Evolutionary conservation across 2,113 vertebrate species (phyloP), one percentile per base, ranked within the genome.

Genomic region (Chionodraco myersi): DNA sequence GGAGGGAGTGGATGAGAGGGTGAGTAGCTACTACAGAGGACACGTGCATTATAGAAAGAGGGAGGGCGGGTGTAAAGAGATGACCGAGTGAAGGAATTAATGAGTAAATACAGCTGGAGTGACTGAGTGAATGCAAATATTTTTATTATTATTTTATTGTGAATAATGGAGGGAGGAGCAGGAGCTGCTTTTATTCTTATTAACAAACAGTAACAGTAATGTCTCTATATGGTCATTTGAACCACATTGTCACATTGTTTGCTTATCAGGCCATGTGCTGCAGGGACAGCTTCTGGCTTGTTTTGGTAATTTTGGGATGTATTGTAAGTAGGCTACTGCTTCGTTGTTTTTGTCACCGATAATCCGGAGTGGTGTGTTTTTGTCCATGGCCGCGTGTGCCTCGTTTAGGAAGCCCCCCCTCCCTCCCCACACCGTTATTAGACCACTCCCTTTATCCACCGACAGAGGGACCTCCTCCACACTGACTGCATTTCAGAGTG

Each of bases 401-500:
- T 70, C 23, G 41, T 59, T 79, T 56, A 51, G 59, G 71, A 70
- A 77, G 62, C 34, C 84, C 16, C 84, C 16, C 36, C 21, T 21
- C 21, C 36, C 36, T 7, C 36, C 36, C 36, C 36, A 41, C 36
- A 41, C 36, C 36, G 36, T 41, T 41, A 47, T 78, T 51, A 77
- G 85, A 81, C 89, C 87, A 87, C 89, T 88, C 80, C 87, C 88
- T 75, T 14, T 68, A n/a, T 9, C 69, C 60, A 62, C 84, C 79
- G 66, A 75, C 82, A 92, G 86, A 82, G 89, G 88, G 87, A 79
- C 82, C 81, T 83, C 72, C 86, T 82, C 70, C 65, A 26, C 74
- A 1, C 47, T 9, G 23, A 30, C 75, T 66, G 67, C 68, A 21
- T 58, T 36, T 65, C 51, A 49, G 36, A 74, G 47, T 54, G 15